These are phyloP conservation scores for Tiphia femorata DNA, from an alignment of 2,888 invertebrate species.

Conservation along the genomic window DNA sequence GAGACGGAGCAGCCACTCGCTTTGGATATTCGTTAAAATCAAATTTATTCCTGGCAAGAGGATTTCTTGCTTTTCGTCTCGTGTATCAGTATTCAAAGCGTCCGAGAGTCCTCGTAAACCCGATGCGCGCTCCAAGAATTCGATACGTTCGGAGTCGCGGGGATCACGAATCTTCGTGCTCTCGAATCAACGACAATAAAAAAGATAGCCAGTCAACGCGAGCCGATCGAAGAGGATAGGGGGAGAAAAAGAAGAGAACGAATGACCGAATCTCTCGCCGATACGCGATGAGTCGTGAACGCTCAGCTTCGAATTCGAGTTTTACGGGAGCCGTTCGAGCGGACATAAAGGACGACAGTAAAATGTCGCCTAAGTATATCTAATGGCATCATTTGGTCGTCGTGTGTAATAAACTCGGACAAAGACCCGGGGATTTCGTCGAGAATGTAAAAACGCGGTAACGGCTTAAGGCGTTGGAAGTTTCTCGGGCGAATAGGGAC, in stretches of 20 bases:
- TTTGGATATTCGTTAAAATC: too few relatives aligned
- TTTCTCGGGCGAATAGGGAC: background rate
- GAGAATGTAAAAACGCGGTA: conserved; percentile 49
- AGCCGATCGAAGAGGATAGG: background rate
- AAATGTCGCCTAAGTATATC: conserved; percentile 61
- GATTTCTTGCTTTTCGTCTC: too few relatives aligned
- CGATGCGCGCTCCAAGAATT: background rate
- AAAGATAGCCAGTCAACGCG: conserved; percentile 25
- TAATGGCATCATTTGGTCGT: conserved; percentile 62
- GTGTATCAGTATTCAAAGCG: too few relatives aligned
- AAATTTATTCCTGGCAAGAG: too few relatives aligned
- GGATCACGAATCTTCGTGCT: background rate
- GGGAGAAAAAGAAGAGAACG: background rate
- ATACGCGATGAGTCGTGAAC: conserved; percentile 38
- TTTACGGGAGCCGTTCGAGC: conserved; percentile 49
- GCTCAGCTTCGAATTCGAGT: conserved; percentile 33
- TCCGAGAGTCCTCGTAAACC: background rate
- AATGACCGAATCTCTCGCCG: background rate
- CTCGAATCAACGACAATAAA: conserved; percentile 14
- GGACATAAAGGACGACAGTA: conserved; percentile 57
- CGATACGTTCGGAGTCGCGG: background rate
- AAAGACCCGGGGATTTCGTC: conserved; percentile 53
- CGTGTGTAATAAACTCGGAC: conserved; percentile 54
- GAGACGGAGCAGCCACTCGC: too few relatives aligned
- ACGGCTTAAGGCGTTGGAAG: conserved; percentile 28